Base-by-base conservation (phyloP, 1,140 invertebrate genomes). In the Andrena cerasifolii region DNA sequence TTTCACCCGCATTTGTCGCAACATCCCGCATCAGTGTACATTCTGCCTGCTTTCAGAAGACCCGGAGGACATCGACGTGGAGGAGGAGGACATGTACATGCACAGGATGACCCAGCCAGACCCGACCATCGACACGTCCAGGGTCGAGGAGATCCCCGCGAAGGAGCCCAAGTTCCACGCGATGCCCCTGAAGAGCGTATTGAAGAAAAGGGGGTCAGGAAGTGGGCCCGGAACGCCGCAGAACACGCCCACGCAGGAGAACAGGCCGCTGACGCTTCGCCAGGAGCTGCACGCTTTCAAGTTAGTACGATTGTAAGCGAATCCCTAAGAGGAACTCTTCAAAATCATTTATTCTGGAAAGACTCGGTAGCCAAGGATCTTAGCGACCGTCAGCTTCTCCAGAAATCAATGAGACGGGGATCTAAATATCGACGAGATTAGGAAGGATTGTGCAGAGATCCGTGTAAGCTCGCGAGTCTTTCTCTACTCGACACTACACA, bases 151-250 rank as follows among this genome's bases (percentile, higher is more conserved):
- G 92, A 97, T 98, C 74, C 97, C 96, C 70, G 97, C 97, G 68
- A 97, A 97, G 91, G 97, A 97, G 93, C 96, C 96, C 21, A 95
- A 96, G 87, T 96, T 97, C 89, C 96, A 98, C 93, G 97, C 97
- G 72, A 95, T 97, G 93, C 97, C 97, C 72, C 94, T 98, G 58
- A 98, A 98, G 89, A 98, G 97, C 28, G 97, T 97, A n/a, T 93
- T 98, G 51, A 98, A 98, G 93, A 98, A 98, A 89, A 95, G 96
- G 85, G 90, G 92, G 14, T 83, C 94, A 83, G 93, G 94, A 86
- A 94, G 93, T 88, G 93, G 91, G 68, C 94, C 92, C 82, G 95
- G 91, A 76, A 96, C 93, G 63, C 95, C 93, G 78, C 94, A 93
- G 91, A 95, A 90, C 92, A 96, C 96, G 70, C 97, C 96, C 51